These are phyloP conservation scores for Drosophila austrosaltans DNA, from an alignment of 2,888 invertebrate species.

Conservation along the genomic window DNA sequence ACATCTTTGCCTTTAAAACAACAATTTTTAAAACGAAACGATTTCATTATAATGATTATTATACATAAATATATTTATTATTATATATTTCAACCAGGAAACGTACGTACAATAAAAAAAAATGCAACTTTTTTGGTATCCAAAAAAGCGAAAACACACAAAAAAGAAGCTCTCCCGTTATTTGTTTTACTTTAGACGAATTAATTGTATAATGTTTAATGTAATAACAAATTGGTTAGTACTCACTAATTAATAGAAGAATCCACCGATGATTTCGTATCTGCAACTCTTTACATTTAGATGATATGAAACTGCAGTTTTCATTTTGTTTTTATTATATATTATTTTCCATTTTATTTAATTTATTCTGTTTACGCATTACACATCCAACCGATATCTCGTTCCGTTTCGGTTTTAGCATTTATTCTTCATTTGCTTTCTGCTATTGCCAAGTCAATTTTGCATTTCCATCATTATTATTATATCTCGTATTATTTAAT, in stretches of 20 bases:
- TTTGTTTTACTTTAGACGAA: neutral
- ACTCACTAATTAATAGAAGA: no score
- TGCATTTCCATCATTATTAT: conserved; percentile 27
- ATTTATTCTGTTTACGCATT: conserved; percentile 60
- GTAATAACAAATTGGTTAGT: no score
- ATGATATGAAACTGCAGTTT: conserved; percentile 24
- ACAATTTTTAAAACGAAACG: conserved; percentile 61
- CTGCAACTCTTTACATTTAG: neutral
- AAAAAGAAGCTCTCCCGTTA: conserved; percentile 18
- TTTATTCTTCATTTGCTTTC: neutral
- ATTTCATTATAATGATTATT: conserved; percentile 61
- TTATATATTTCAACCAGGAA: conserved; percentile 40
- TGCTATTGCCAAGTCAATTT: conserved; percentile 36
- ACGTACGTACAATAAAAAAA: conserved; percentile 59
- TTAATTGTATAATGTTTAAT: neutral
- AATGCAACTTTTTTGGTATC: conserved; percentile 70
- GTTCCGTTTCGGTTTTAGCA: conserved; percentile 65
- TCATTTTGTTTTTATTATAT: conserved; percentile 61
- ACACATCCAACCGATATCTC: conserved; percentile 65
- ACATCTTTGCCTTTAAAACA: conserved; percentile 67
- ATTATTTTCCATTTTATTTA: conserved; percentile 65
- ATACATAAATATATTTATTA: conserved; percentile 36
- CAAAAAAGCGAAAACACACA: conserved; percentile 63
- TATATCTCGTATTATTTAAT: conserved; percentile 38
- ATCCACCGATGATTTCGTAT: neutral